Conservation (phyloP, 2,888 invertebrate species). For the Drosophila dives region DNA sequence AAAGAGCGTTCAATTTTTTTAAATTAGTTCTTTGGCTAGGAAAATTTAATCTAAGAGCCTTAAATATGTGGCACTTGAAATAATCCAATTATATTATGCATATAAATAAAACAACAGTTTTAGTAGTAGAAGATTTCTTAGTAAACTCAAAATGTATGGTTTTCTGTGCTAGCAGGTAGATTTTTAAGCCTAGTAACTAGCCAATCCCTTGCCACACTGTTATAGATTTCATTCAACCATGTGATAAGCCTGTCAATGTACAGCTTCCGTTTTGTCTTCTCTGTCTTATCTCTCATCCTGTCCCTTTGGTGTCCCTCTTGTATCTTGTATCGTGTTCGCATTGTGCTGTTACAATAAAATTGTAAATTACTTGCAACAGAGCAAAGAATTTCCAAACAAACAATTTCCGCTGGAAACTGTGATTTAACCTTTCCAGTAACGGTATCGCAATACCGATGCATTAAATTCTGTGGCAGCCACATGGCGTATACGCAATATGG, state of each 20-base stretch:
- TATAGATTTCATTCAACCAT: slow-evolving; percentile 30
- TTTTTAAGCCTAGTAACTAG: background rate
- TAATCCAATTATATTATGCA: background rate
- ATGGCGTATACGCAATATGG: slow-evolving; percentile 65
- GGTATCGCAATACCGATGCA: slow-evolving; percentile 37
- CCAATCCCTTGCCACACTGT: slow-evolving; percentile 1
- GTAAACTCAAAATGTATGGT: slow-evolving; percentile 11
- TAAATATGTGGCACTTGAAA: slow-evolving; percentile 4
- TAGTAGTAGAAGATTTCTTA: background rate
- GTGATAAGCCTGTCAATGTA: slow-evolving; percentile 40
- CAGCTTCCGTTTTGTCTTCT: slow-evolving; percentile 34
- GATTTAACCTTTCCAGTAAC: slow-evolving; percentile 28
- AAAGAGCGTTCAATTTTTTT: background rate
- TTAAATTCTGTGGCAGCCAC: slow-evolving; percentile 42
- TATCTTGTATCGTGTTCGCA: background rate
- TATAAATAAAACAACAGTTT: background rate
- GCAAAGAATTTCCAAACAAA: slow-evolving; percentile 59
- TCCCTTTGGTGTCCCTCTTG: background rate
- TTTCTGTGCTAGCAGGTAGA: slow-evolving; percentile 28
- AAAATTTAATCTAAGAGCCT: background rate
- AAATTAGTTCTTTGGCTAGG: background rate
- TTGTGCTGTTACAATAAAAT: slow-evolving; percentile 28
- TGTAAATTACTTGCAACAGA: slow-evolving; percentile 56
- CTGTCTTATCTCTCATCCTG: background rate
- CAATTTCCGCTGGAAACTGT: slow-evolving; percentile 54